Evolutionary conservation across 2,113 vertebrate genomes (phyloP), one percentile per base, ranked within the genome.

Genomic region (Dicrurus megarhynchus): DNA sequence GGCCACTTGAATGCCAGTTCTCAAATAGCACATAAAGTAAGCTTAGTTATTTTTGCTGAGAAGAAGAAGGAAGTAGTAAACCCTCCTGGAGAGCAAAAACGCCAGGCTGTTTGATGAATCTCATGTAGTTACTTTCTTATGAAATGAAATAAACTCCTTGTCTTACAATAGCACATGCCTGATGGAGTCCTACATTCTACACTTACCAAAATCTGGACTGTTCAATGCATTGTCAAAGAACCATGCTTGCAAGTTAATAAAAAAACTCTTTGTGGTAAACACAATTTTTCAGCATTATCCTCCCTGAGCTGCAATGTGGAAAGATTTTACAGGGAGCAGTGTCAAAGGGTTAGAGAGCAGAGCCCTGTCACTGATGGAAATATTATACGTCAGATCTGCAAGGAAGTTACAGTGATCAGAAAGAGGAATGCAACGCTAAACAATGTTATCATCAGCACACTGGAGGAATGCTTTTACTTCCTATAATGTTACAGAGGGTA

Each of bases 401-500:
- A 49, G n/a, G 59, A 89, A 69, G 74, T 65, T 77, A 35, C n/a
- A 81, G 47, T 68, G 77, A 85, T 77, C 56, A 87, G 79, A 94
- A 90, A 95, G 70, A 92, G 63, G 91, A 95, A 95, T 78, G 85
- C 74, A 89, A 60, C 87, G 79, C 50, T 78, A 96, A 96, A 96
- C 86, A 91, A 90, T 77, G 87, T 70, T 94, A 96, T 97, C 59
- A 71, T 77, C 78, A 74, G 71, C 16, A 5, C 47, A 50, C 61
- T 77, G 84, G 87, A 82, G 92, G 94, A 89, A 92, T 93, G 77
- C 69, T 93, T 92, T 97, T 44, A 55, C 82, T 93, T 97, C 86
- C 95, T 94, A 6, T 68, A 80, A 69, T 47, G 59, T 84, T 92
- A 87, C 60, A 65, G 47, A 90, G 42, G 30, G 60, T 70, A 12